A percentile compares a stretch with the other conserved stretches of the same genome.
Conservation (phyloP, 2,797 vertebrate genomes). For the Sebastes ruberrimus region DNA sequence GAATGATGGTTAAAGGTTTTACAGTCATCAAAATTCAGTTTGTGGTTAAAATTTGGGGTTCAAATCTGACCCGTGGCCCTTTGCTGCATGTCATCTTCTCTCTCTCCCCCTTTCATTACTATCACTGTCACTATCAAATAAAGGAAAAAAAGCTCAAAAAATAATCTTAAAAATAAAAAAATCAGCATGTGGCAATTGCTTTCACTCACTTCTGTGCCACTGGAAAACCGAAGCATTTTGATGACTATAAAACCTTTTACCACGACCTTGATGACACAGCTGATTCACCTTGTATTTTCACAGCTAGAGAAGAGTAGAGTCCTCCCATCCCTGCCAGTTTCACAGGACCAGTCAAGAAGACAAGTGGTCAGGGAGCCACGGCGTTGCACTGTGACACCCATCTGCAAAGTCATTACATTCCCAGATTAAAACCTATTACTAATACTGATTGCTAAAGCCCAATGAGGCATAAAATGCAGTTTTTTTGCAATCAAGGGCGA, state of each 20-base stretch:
- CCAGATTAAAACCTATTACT: conserved; percentile 66
- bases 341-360: conserved; percentile 31
- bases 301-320: background rate
- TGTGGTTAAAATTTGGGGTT: background rate
- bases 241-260: background rate
- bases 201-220: background rate
- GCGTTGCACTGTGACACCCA: conserved; percentile 55
- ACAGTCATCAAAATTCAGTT: background rate
- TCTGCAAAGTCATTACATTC: conserved; percentile 65
- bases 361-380: conserved; percentile 43
- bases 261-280: background rate
- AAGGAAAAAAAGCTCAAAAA: background rate
- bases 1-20: background rate
- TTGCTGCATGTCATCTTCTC: background rate
- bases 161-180: too few relatives aligned
- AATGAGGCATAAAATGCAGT: conserved; percentile 61
- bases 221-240: background rate
- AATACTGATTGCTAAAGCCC: conserved; percentile 64
- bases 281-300: background rate
- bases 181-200: too few relatives aligned
- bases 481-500: conserved; percentile 54
- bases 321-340: background rate
- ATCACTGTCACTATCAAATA: background rate
- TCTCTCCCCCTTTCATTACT: background rate
- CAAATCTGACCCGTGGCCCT: background rate